phyloP scores from a whole-genome alignment of 1,140 invertebrate species.

The Leptinotarsa undecemlineata region DNA sequence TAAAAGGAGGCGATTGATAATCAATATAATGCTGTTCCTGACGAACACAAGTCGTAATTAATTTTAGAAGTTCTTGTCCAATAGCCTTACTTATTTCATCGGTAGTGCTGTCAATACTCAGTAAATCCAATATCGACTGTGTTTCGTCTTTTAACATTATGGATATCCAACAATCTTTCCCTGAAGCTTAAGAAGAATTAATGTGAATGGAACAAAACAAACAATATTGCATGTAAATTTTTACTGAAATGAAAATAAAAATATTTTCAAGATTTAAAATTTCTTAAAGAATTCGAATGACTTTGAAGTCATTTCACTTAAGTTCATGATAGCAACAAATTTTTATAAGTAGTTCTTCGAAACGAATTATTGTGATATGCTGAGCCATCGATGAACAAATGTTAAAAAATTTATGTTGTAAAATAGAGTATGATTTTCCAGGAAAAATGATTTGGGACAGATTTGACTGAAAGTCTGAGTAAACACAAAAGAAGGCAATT shows the following conservation, averaged over 20 bases:
- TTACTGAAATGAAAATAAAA: no score
- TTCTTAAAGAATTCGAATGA: no score
- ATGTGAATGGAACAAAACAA: no score
- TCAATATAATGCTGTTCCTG: constrained; percentile 49
- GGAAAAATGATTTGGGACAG: no score
- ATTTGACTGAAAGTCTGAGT: no score
- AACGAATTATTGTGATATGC: not conserved
- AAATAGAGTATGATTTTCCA: no score
- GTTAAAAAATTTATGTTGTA: not conserved
- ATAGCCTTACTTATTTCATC: constrained; percentile 43
- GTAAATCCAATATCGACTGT: constrained; percentile 41
- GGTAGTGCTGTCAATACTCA: constrained; percentile 33
- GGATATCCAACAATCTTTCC: constrained; percentile 42
- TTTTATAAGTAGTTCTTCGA: not conserved
- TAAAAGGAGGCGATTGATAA: constrained; percentile 28
- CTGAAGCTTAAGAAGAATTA: no score
- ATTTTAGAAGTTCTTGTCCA: constrained; percentile 45
- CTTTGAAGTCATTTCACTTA: no score
- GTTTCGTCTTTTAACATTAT: constrained; percentile 47
- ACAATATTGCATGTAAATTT: no score
- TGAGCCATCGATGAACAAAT: not conserved
- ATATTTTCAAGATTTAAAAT: no score
- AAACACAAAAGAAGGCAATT: no score
- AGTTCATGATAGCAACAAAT: no score
- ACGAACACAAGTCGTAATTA: constrained; percentile 46